phyloP scores from a whole-genome alignment of 2,113 vertebrate genomes.

The Plestiodon gilberti region DNA sequence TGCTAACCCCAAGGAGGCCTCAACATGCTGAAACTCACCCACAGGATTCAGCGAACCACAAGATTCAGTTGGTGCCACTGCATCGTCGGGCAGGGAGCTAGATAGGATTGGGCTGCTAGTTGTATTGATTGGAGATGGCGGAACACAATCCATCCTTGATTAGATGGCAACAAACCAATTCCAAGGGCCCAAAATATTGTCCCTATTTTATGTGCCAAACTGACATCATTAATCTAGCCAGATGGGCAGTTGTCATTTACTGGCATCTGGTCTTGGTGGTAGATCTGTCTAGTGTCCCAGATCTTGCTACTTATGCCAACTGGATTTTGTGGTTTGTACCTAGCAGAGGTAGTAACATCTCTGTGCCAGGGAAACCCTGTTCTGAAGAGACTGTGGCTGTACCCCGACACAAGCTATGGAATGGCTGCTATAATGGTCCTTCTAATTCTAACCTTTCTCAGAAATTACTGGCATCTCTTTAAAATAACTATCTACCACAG shows the following conservation, averaged over 20 bases:
- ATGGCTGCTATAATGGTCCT: not conserved
- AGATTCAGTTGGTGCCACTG: no score
- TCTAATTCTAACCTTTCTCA: not conserved
- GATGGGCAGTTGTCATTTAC: not conserved
- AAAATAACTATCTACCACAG: not conserved
- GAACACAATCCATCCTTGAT: not conserved
- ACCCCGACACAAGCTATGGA: not conserved
- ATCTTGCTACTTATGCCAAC: not conserved
- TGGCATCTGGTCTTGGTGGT: not conserved
- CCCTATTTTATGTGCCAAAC: not conserved
- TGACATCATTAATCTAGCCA: conserved; percentile 14
- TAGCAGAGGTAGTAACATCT: not conserved
- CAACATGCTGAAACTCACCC: no score
- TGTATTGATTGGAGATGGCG: not conserved
- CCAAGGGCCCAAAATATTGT: not conserved
- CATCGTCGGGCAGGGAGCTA: no score
- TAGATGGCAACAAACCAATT: not conserved
- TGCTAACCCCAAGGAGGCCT: no score
- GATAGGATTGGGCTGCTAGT: no score
- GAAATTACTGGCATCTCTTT: not conserved
- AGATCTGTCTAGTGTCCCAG: not conserved
- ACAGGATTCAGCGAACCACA: no score
- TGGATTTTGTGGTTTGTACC: not conserved
- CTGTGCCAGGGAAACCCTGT: not conserved
- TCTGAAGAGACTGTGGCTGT: not conserved